phyloP scores from a whole-genome alignment of 2,113 vertebrate genomes.

The Megaleporinus macrocephalus region DNA sequence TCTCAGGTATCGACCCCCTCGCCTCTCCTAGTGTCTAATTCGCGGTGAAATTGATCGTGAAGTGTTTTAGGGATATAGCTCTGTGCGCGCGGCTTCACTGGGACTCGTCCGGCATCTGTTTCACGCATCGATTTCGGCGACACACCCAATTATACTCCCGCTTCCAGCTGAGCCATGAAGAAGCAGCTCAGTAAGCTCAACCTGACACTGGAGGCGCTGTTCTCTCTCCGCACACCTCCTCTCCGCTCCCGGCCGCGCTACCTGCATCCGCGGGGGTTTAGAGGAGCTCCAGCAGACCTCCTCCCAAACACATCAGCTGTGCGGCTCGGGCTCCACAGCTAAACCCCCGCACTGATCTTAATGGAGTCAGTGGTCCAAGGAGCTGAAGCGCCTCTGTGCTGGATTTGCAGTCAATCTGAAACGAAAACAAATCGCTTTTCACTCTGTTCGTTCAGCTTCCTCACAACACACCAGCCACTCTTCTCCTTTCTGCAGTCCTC shows the following conservation, averaged over 20 bases:
- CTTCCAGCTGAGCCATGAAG: slow-evolving; percentile 14
- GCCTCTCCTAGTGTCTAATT: slow-evolving; percentile 20
- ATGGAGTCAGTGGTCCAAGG: too few species aligned
- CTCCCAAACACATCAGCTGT: too few species aligned
- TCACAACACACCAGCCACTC: too few species aligned
- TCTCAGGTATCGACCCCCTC: neutral
- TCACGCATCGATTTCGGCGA: slow-evolving; percentile 36
- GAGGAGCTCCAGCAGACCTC: neutral
- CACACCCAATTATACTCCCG: neutral
- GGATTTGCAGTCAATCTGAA: too few species aligned
- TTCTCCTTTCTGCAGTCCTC: too few species aligned
- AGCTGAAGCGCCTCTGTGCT: too few species aligned
- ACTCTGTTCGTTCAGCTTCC: too few species aligned
- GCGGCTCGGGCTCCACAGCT: too few species aligned
- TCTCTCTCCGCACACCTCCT: neutral
- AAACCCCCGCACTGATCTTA: too few species aligned
- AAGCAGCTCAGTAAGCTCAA: slow-evolving; percentile 7
- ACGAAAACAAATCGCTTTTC: too few species aligned
- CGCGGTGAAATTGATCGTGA: slow-evolving; percentile 25
- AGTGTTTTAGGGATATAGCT: slow-evolving; percentile 12
- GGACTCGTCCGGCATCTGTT: slow-evolving; percentile 13
- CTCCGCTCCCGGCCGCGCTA: neutral
- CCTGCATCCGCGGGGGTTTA: neutral
- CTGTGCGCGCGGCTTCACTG: neutral
- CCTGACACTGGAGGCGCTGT: neutral